Evolutionary conservation across 37 sponge, comb jelly and placozoan species (phyloP).

Genomic region (Lycopodina hypogea): DNA sequence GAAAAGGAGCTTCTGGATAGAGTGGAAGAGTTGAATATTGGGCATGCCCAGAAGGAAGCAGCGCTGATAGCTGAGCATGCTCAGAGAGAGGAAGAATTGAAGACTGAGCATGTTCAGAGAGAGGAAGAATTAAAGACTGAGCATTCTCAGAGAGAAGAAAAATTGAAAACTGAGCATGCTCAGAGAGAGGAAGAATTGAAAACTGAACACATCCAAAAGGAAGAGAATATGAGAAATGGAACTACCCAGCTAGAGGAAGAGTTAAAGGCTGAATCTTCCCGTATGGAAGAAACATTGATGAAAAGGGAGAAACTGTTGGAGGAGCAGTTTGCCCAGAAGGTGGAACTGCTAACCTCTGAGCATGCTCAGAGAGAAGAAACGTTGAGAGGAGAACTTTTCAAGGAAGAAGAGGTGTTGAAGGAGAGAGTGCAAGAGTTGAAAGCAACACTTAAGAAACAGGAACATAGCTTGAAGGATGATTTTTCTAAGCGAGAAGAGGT

Average conservation of each 20-base stretch:
- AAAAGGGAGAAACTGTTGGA: too few relatives aligned
- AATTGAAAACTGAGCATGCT: background rate
- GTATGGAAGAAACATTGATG: too few relatives aligned
- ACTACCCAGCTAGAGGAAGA: background rate
- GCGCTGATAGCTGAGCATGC: background rate
- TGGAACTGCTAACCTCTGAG: too few relatives aligned
- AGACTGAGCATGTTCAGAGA: background rate
- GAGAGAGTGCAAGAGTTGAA: constrained; percentile 7
- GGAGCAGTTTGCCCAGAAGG: too few relatives aligned
- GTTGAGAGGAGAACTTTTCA: background rate
- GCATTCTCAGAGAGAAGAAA: background rate
- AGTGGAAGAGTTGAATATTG: background rate
- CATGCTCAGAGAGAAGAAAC: background rate
- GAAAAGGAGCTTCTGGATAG: background rate
- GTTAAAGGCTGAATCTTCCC: background rate
- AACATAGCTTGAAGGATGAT: background rate
- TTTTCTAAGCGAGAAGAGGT: background rate
- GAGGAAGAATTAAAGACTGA: background rate
- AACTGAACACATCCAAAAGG: background rate
- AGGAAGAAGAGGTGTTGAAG: constrained; percentile 4
- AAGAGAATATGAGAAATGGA: background rate
- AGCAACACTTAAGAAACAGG: background rate
- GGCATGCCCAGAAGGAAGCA: constrained; percentile 4
- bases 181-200: background rate
- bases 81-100: background rate